A percentile compares a stretch with the other conserved stretches of the same genome.
Conservation (phyloP, 2,888 invertebrate genomes). For the Galerucella pusilla region DNA sequence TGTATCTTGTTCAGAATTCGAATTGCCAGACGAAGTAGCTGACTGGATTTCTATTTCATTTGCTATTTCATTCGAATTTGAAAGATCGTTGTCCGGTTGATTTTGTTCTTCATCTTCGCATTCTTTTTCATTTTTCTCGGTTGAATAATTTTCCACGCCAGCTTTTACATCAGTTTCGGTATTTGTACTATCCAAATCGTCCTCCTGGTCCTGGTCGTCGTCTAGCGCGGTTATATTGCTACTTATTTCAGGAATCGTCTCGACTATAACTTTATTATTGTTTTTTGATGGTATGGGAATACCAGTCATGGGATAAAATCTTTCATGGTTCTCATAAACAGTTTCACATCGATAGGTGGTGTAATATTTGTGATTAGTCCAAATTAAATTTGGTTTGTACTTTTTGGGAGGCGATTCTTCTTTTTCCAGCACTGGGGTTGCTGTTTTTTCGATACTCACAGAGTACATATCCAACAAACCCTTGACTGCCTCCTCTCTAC, state of each 20-base stretch:
- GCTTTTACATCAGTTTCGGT: background rate
- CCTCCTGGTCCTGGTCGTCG: background rate
- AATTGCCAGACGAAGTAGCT: background rate
- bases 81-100: background rate
- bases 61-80: background rate
- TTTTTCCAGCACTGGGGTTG: slow-evolving; percentile 12
- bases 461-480: slow-evolving; percentile 34
- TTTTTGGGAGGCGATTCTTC: slow-evolving; percentile 37
- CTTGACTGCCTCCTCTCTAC: slow-evolving; percentile 25
- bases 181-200: slow-evolving; percentile 10
- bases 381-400: slow-evolving; percentile 51
- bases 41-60: background rate
- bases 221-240: slow-evolving; percentile 29
- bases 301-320: slow-evolving; percentile 61
- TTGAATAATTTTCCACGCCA: background rate
- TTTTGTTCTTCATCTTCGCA: background rate
- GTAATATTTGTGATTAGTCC: slow-evolving; percentile 56
- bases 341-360: slow-evolving; percentile 58
- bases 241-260: slow-evolving; percentile 35
- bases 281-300: slow-evolving; percentile 56
- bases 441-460: slow-evolving; percentile 29
- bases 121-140: too few relatives aligned
- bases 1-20: background rate
- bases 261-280: slow-evolving; percentile 43
- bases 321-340: slow-evolving; percentile 54